These are phyloP conservation scores for Mimumesa dahlbomi DNA, from an alignment of 2,888 invertebrate genomes.

Conservation along the genomic window DNA sequence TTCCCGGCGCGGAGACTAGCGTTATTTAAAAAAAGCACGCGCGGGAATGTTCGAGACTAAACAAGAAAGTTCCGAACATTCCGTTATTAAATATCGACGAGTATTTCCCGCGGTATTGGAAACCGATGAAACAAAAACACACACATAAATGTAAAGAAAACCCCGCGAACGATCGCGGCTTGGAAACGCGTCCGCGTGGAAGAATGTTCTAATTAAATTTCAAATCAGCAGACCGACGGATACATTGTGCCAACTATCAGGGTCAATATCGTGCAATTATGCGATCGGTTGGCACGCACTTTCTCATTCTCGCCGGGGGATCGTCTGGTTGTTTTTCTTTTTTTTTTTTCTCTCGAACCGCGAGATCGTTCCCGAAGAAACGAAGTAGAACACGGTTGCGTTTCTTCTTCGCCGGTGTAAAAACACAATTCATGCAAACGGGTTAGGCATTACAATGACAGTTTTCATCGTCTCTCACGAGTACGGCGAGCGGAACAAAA, in stretches of 20 bases:
- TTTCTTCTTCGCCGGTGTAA: conserved; percentile 12
- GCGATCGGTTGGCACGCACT: conserved; percentile 47
- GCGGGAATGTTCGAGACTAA: not conserved
- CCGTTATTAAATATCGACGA: not conserved
- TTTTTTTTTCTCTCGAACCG: conserved; percentile 20
- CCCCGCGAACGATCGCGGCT: not conserved
- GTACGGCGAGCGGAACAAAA: not conserved
- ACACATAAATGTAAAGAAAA: no score
- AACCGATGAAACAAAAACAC: no score
- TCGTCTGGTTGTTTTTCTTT: conserved; percentile 37
- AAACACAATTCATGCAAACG: conserved; percentile 22
- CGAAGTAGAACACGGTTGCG: conserved; percentile 11
- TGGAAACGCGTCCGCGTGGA: not conserved
- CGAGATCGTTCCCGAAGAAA: conserved; percentile 13
- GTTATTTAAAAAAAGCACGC: not conserved
- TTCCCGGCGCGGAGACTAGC: not conserved
- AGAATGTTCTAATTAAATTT: conserved; percentile 20
- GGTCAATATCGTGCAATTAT: conserved; percentile 54
- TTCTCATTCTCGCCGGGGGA: conserved; percentile 58
- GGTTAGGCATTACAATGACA: conserved; percentile 5
- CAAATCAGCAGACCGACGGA: conserved; percentile 2
- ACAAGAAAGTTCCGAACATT: not conserved
- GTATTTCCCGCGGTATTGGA: no score
- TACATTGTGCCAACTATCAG: conserved; percentile 38
- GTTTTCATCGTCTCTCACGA: conserved; percentile 15